These are phyloP conservation scores for Machimus rusticus DNA, from an alignment of 2,888 invertebrate genomes.

Conservation along the genomic window DNA sequence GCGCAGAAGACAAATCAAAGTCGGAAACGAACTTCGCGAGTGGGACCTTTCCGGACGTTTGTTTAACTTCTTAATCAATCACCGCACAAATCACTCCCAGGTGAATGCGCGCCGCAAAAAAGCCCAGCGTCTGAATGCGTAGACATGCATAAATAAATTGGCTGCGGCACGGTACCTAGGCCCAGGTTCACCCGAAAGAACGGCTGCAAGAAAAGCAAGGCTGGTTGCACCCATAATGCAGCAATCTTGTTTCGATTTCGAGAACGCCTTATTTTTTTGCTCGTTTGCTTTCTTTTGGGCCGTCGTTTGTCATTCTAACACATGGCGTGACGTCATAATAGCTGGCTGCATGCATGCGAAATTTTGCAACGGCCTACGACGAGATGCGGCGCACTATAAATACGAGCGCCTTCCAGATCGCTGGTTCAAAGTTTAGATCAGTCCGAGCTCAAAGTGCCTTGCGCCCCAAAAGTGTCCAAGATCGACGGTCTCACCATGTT, in stretches of 20 bases:
- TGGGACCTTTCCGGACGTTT: conserved; percentile 20
- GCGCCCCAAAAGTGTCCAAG: neutral
- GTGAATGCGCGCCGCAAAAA: neutral
- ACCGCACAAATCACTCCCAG: conserved; percentile 21
- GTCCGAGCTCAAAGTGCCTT: neutral
- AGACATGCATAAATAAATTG: conserved; percentile 16
- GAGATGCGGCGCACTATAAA: conserved; percentile 30
- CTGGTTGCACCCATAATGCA: conserved; percentile 8
- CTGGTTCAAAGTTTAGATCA: conserved; percentile 29
- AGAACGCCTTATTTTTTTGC: neutral
- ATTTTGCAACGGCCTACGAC: conserved; percentile 4
- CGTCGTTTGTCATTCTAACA: conserved; percentile 18
- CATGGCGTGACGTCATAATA: conserved; percentile 25
- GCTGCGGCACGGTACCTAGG: neutral
- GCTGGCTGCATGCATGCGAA: neutral
- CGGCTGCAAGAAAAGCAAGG: neutral
- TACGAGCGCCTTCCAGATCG: neutral
- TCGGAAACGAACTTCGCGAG: neutral
- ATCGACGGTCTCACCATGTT: neutral
- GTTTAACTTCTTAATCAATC: conserved; percentile 34
- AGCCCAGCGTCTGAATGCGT: neutral
- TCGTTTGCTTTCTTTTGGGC: neutral
- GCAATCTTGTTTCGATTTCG: conserved; percentile 15
- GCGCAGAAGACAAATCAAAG: conserved; percentile 14
- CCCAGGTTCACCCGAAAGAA: neutral